Percentiles rank a stretch among this genome's conserved stretches.
These are phyloP conservation scores for Acropternis orthonyx DNA, from an alignment of 2,797 vertebrate genomes.

Conservation along the genomic window DNA sequence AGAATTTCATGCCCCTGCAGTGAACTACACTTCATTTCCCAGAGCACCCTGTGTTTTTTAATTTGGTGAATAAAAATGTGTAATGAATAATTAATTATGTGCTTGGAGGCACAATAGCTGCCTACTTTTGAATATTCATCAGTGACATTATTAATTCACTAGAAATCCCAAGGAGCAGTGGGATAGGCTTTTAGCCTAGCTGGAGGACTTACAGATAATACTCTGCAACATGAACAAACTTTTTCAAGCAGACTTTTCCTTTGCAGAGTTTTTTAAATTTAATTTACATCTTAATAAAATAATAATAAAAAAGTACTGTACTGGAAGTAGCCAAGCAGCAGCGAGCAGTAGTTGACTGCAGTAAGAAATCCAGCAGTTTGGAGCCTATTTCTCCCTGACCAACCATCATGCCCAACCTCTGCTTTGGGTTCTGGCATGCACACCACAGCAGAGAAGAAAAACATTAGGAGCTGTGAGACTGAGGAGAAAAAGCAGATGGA, in stretches of 20 bases:
- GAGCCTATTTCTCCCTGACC: not conserved
- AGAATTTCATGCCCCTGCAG: slow-evolving; percentile 82
- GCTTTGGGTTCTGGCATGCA: not conserved
- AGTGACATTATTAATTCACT: slow-evolving; percentile 86
- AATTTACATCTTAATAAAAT: slow-evolving; percentile 73
- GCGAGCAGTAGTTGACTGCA: not conserved
- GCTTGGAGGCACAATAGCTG: slow-evolving; percentile 87
- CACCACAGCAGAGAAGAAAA: not conserved
- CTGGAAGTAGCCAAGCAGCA: not conserved
- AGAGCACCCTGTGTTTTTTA: slow-evolving; percentile 86
- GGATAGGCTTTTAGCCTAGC: slow-evolving; percentile 81
- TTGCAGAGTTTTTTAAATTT: slow-evolving; percentile 59
- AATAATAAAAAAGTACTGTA: slow-evolving; percentile 26
- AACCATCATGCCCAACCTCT: not conserved
- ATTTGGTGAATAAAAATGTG: slow-evolving; percentile 87
- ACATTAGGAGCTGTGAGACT: not conserved
- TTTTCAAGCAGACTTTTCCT: slow-evolving; percentile 75
- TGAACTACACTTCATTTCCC: slow-evolving; percentile 83
- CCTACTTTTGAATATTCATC: slow-evolving; percentile 88
- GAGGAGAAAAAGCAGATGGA: not conserved
- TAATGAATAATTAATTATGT: slow-evolving; percentile 88
- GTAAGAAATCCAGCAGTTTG: not conserved
- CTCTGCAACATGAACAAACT: slow-evolving; percentile 73
- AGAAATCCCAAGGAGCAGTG: slow-evolving; percentile 80
- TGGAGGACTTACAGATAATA: slow-evolving; percentile 82